These are phyloP conservation scores for Meghimatium bilineatum DNA, from an alignment of 2,888 invertebrate genomes.

Conservation along the genomic window DNA sequence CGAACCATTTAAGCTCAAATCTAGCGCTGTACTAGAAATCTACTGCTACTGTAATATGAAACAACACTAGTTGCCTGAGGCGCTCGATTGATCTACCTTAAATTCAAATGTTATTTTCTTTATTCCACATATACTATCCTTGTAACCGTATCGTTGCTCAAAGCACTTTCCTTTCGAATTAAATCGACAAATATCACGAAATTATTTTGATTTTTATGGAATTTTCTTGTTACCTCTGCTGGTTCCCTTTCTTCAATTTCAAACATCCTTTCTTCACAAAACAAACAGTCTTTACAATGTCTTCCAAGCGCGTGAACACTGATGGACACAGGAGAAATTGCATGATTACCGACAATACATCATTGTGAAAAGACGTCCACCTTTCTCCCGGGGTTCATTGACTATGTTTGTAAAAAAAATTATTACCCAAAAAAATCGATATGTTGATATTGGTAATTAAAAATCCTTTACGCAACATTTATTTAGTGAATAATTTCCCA, in stretches of 20 bases:
- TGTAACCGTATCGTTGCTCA: not conserved
- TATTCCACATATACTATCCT: not conserved
- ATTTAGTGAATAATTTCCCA: not conserved
- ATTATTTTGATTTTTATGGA: conserved; percentile 2
- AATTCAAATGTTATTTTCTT: not conserved
- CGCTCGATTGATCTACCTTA: not conserved
- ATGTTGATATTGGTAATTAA: conserved; percentile 5
- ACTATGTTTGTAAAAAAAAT: not conserved
- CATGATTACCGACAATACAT: conserved; percentile 30
- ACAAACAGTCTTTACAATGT: not conserved
- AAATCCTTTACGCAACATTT: not conserved
- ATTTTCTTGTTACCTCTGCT: not conserved
- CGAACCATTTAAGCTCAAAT: too few species aligned
- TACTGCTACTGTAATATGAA: not conserved
- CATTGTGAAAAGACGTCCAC: not conserved
- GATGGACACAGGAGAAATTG: not conserved
- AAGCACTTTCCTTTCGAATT: not conserved
- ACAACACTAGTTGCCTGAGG: not conserved
- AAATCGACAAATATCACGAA: conserved; percentile 20
- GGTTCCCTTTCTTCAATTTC: not conserved
- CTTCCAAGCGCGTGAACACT: not conserved
- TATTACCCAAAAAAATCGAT: conserved; percentile 12
- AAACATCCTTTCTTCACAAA: not conserved
- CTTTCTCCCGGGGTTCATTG: conserved; percentile 7
- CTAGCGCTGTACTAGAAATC: too few species aligned